These are phyloP conservation scores for Vanacampus margaritifer DNA, from an alignment of 2,113 vertebrate species.

Conservation along the genomic window DNA sequence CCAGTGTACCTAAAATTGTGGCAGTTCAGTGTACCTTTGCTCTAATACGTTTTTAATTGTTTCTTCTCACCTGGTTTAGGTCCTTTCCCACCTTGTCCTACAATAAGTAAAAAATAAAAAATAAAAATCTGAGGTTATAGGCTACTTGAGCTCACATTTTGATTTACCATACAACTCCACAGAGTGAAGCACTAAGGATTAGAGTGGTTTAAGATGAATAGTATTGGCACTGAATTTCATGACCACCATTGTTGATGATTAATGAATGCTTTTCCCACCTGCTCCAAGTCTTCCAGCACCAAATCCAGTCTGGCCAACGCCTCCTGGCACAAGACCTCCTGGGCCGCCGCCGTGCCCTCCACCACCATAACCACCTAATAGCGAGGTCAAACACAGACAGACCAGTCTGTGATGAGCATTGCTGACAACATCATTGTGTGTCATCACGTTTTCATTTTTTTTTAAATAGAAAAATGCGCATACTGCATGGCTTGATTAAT, in stretches of 20 bases:
- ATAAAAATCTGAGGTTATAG: neutral
- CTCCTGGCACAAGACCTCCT: conserved; percentile 58
- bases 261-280: conserved; percentile 38
- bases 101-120: conserved; percentile 11
- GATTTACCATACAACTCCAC: neutral
- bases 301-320: conserved; percentile 37
- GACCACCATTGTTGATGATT: neutral
- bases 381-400: conserved; percentile 13
- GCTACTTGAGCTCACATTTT: neutral
- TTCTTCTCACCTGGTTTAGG: conserved; percentile 60
- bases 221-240: neutral
- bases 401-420: neutral
- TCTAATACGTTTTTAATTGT: neutral
- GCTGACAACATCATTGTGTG: neutral
- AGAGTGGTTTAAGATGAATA: neutral
- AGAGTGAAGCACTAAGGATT: neutral
- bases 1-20: no score
- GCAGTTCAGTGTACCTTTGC: neutral
- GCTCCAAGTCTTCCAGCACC: conserved; percentile 45
- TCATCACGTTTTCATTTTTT: neutral
- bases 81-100: conserved; percentile 61
- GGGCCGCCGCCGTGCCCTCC: conserved; percentile 41
- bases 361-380: conserved; percentile 55
- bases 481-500: conserved; percentile 22
- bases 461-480: conserved; percentile 13